Conservation (phyloP, 2,113 vertebrate genomes). For the Dromiciops gliroides region DNA sequence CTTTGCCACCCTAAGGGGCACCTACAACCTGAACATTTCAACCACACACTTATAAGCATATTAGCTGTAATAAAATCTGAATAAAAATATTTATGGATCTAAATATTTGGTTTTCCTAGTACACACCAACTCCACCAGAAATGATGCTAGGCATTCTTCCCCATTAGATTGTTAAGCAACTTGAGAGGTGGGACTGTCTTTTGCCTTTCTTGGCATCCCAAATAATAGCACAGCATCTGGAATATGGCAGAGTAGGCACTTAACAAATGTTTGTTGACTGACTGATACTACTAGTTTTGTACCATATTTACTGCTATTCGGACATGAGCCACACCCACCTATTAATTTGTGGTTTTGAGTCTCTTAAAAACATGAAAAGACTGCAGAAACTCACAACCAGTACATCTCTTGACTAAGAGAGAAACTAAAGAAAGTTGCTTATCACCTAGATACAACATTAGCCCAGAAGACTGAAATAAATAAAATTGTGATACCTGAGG, state of each 20-base stretch:
- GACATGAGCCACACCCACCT: not conserved
- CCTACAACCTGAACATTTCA: not conserved
- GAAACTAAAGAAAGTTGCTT: not conserved
- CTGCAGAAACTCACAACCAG: not conserved
- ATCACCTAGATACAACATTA: not conserved
- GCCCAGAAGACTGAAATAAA: not conserved
- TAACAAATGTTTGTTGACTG: not conserved
- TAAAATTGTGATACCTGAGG: not conserved
- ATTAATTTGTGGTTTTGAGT: not conserved
- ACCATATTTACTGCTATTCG: not conserved
- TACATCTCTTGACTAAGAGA: too few relatives aligned
- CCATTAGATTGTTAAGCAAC: not conserved
- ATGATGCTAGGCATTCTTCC: not conserved
- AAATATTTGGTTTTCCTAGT: not conserved
- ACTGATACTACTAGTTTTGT: not conserved
- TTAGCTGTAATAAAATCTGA: not conserved
- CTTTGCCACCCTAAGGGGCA: not conserved
- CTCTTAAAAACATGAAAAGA: not conserved
- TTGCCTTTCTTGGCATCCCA: not conserved
- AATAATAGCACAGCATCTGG: not conserved
- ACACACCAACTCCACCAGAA: not conserved
- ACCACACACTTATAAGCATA: not conserved
- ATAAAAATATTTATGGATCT: not conserved
- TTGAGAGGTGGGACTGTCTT: not conserved
- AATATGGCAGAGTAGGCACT: not conserved